Evolutionary conservation across 2,888 invertebrate genomes (phyloP).

Genomic region (Meiosimyza decipiens): DNA sequence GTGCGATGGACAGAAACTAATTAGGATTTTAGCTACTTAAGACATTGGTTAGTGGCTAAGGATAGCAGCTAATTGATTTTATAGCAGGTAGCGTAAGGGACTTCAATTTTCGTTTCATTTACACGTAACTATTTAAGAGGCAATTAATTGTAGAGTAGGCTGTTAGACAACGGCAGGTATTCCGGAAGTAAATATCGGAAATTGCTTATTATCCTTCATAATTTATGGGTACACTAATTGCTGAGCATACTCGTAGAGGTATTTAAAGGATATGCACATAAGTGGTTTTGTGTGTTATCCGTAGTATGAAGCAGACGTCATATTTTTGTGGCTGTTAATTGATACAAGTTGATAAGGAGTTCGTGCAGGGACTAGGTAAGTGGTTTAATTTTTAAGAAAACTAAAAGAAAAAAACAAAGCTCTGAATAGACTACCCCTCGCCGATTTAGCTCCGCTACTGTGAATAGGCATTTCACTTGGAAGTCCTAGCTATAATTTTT

Average conservation of each 20-base stretch:
- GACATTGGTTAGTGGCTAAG: background rate
- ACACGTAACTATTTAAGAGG: background rate
- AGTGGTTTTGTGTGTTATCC: too few species aligned
- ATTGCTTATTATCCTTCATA: constrained; percentile 59
- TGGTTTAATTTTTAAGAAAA: too few species aligned
- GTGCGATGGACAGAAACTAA: constrained; percentile 3
- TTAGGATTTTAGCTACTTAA: constrained; percentile 23
- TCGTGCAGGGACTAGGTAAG: too few species aligned
- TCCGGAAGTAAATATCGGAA: constrained; percentile 63
- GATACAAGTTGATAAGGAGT: too few species aligned
- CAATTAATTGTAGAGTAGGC: background rate
- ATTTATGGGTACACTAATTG: constrained; percentile 42
- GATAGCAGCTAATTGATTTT: constrained; percentile 62
- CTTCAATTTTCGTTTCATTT: background rate
- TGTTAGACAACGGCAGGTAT: constrained; percentile 16
- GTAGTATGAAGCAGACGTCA: too few species aligned
- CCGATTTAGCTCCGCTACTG: too few species aligned
- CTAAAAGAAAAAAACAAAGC: too few species aligned
- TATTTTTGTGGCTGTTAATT: too few species aligned
- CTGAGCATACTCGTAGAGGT: background rate
- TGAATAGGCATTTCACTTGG: too few species aligned
- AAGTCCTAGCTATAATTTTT: too few species aligned
- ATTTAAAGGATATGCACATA: too few species aligned
- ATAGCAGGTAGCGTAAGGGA: constrained; percentile 26
- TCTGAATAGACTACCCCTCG: too few species aligned